phyloP scores from a whole-genome alignment of 1,140 invertebrate species.

The Drosophila kikkawai region DNA sequence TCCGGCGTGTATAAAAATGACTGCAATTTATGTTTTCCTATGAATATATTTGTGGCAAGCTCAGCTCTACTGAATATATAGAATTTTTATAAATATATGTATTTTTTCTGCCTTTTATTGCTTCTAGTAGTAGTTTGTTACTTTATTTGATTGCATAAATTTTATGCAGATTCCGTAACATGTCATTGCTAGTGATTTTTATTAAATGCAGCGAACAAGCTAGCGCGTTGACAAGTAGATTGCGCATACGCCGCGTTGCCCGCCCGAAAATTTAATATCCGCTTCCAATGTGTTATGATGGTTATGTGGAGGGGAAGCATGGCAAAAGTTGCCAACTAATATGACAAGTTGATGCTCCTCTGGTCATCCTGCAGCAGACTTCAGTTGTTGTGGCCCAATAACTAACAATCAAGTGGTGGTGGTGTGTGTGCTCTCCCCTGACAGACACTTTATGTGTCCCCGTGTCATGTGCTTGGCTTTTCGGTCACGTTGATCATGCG shows the following conservation, averaged over 20 bases:
- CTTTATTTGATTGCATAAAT: conserved; percentile 78
- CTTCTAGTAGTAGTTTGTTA: conserved; percentile 49
- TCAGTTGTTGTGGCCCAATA: conserved; percentile 54
- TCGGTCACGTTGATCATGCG: conserved; percentile 74
- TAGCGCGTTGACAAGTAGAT: conserved; percentile 69
- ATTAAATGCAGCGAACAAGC: conserved; percentile 67
- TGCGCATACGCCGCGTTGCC: conserved; percentile 72
- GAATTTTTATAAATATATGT: conserved; percentile 8
- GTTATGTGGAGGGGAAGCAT: conserved; percentile 2
- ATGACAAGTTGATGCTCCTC: conserved; percentile 75
- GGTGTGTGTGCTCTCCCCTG: conserved; percentile 17
- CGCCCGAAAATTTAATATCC: conserved; percentile 68
- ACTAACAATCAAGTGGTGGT: conserved; percentile 64
- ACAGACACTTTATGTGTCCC: conserved; percentile 67
- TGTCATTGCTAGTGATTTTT: conserved; percentile 80
- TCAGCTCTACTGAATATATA: conserved; percentile 12
- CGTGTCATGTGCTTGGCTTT: conserved; percentile 60
- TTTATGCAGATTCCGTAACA: conserved; percentile 73
- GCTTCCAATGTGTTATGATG: conserved; percentile 37
- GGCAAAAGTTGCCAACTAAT: conserved; percentile 64
- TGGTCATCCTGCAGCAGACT: conserved; percentile 40
- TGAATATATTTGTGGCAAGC: conserved; percentile 71
- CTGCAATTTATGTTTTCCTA: conserved; percentile 84
- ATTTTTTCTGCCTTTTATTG: conserved; percentile 38
- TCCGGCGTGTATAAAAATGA: conserved; percentile 83